These are phyloP conservation scores for Tethya wilhelma DNA, from an alignment of 37 sponge, comb jelly and placozoan genomes.

Conservation along the genomic window DNA sequence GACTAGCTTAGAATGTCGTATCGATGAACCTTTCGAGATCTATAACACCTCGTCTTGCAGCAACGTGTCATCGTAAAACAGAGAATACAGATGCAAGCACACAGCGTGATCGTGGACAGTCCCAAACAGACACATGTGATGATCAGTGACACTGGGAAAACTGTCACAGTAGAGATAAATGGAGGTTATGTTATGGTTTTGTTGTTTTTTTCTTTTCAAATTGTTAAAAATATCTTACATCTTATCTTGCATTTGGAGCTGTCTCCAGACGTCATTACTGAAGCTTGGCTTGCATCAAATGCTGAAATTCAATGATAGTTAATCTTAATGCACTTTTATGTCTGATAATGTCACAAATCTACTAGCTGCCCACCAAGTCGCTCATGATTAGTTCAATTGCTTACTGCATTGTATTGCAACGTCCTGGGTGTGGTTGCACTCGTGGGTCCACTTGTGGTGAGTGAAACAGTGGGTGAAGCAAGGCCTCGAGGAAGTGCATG, in stretches of 20 bases:
- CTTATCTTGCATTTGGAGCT: not conserved
- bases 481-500: conserved; percentile 8
- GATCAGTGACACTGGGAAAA: too few species aligned
- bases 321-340: not conserved
- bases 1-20: too few species aligned
- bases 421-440: conserved; percentile 60
- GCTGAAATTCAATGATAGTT: not conserved
- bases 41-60: too few species aligned
- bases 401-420: conserved; percentile 48
- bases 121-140: too few species aligned
- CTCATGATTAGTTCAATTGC: not conserved
- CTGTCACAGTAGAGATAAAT: too few species aligned
- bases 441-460: not conserved
- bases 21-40: too few species aligned
- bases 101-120: too few species aligned
- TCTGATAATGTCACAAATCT: not conserved
- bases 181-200: too few species aligned
- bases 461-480: conserved; percentile 47
- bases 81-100: too few species aligned
- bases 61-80: too few species aligned
- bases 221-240: too few species aligned
- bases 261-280: conserved; percentile 4
- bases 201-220: too few species aligned
- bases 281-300: conserved; percentile 11
- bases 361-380: not conserved